These are phyloP conservation scores for Eriocheir sinensis DNA, from an alignment of 1,140 invertebrate genomes.

Conservation along the genomic window DNA sequence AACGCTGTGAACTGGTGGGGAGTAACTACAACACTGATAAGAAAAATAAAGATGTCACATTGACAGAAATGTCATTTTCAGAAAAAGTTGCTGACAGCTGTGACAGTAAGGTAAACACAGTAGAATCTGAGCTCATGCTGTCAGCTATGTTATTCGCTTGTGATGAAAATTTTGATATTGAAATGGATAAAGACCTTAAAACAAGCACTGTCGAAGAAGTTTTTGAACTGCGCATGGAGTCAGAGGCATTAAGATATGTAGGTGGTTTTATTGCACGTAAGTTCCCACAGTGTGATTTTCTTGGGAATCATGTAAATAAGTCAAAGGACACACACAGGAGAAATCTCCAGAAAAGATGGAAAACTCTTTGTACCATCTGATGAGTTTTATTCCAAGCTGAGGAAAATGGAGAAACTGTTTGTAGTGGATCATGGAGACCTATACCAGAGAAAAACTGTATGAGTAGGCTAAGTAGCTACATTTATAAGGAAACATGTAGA, in stretches of 20 bases:
- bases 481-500: not conserved
- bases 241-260: conserved; percentile 48
- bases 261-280: conserved; percentile 48
- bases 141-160: conserved; percentile 16
- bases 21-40: conserved; percentile 28
- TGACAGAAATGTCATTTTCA: not conserved
- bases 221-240: conserved; percentile 32
- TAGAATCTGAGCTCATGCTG: conserved; percentile 40
- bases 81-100: not conserved
- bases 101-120: not conserved
- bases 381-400: conserved; percentile 36
- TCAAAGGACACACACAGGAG: not conserved
- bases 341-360: not conserved
- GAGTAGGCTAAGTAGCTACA: not conserved
- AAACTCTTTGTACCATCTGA: not conserved
- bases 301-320: not conserved
- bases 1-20: conserved; percentile 25
- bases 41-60: not conserved
- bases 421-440: conserved; percentile 30
- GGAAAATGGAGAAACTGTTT: conserved; percentile 54
- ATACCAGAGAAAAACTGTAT: conserved; percentile 43
- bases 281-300: conserved; percentile 37
- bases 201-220: not conserved
- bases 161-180: not conserved
- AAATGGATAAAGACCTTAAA: not conserved